These are phyloP conservation scores for Anguilla megastoma DNA, from an alignment of 2,797 vertebrate species.

Conservation along the genomic window DNA sequence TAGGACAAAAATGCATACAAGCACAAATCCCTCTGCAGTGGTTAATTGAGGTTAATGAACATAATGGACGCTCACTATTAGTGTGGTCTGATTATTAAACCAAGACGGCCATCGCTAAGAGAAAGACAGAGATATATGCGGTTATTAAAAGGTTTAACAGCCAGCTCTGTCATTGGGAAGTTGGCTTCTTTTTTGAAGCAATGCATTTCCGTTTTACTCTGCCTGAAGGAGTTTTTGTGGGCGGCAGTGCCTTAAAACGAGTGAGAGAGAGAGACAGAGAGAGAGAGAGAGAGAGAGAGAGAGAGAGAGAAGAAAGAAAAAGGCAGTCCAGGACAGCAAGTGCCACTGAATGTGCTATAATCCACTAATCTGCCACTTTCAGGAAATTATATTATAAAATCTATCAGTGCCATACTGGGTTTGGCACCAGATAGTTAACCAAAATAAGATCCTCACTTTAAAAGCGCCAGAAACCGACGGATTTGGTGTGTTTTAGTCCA, in stretches of 20 bases:
- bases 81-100: conserved; percentile 50
- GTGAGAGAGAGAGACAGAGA: neutral
- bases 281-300: neutral
- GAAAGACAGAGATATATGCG: conserved; percentile 38
- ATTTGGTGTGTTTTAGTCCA: neutral
- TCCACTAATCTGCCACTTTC: conserved; percentile 68
- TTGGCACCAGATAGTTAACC: neutral
- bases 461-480: neutral
- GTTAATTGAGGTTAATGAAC: neutral
- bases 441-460: neutral
- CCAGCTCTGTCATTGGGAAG: conserved; percentile 38
- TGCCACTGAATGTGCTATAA: conserved; percentile 46
- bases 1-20: neutral
- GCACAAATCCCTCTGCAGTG: neutral
- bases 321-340: neutral
- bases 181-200: conserved; percentile 44
- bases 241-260: neutral
- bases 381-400: conserved; percentile 36
- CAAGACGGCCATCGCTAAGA: conserved; percentile 42
- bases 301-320: conserved; percentile 1
- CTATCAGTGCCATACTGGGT: too few relatives aligned
- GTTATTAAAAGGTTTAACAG: conserved; percentile 42
- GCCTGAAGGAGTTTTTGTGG: conserved; percentile 27
- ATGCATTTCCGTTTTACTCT: conserved; percentile 14
- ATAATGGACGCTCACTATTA: neutral